Evolutionary conservation across 2,888 invertebrate genomes (phyloP).

Genomic region (Diarsia rubi): DNA sequence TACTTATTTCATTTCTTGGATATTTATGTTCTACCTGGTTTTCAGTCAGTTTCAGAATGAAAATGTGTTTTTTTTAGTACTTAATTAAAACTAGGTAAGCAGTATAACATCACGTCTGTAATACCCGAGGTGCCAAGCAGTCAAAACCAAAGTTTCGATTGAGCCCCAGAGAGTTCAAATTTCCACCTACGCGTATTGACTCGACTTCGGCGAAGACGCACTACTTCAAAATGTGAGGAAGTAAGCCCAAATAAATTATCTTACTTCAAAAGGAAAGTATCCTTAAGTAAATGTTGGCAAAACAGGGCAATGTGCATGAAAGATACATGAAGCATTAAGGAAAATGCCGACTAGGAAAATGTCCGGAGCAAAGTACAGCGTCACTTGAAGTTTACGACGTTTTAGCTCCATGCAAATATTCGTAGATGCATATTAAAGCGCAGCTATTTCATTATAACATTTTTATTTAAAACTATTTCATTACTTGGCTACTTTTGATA

Average conservation of each 20-base stretch:
- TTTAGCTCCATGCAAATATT: constrained; percentile 44
- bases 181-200: not conserved
- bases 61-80: not conserved
- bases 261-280: constrained; percentile 21
- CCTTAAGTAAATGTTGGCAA: constrained; percentile 2
- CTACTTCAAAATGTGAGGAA: not conserved
- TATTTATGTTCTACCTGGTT: not conserved
- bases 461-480: not conserved
- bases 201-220: not conserved
- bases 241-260: constrained; percentile 4
- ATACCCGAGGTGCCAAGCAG: too few species aligned
- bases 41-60: not conserved
- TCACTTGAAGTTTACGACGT: constrained; percentile 43
- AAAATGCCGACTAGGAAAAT: constrained; percentile 42
- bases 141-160: not conserved
- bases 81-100: not conserved
- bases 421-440: constrained; percentile 31
- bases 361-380: constrained; percentile 31
- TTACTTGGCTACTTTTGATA: not conserved
- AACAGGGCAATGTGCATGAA: constrained; percentile 34
- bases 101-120: too few species aligned
- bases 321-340: constrained; percentile 50
- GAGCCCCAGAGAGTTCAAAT: not conserved
- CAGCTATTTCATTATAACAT: constrained; percentile 19
- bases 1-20: not conserved